Evolutionary conservation across 2,888 invertebrate genomes (phyloP).

Genomic region (Lobophora halterata): DNA sequence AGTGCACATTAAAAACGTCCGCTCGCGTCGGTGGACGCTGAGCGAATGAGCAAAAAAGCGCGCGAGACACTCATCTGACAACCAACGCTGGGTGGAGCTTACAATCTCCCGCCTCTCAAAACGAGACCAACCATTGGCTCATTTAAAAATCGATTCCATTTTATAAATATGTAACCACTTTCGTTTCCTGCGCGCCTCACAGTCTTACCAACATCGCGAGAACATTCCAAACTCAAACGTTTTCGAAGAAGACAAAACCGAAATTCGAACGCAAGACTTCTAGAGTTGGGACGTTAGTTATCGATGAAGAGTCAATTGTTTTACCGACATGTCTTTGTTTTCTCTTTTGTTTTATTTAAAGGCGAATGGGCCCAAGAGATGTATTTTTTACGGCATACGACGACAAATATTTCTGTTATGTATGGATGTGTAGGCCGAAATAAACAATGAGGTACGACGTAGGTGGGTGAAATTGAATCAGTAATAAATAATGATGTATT

Average conservation of each 20-base stretch:
- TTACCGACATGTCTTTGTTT: slow-evolving; percentile 76
- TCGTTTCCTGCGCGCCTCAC: slow-evolving; percentile 43
- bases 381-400: slow-evolving; percentile 58
- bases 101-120: slow-evolving; percentile 62
- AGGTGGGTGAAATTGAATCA: slow-evolving; percentile 73
- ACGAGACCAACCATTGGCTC: slow-evolving; percentile 68
- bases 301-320: slow-evolving; percentile 67
- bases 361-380: slow-evolving; percentile 61
- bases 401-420: slow-evolving; percentile 45
- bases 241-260: too few relatives aligned
- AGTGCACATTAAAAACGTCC: slow-evolving; percentile 33
- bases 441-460: slow-evolving; percentile 60
- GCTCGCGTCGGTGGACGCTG: slow-evolving; percentile 54
- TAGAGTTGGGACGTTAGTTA: slow-evolving; percentile 48
- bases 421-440: slow-evolving; percentile 44
- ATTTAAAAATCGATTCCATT: slow-evolving; percentile 80
- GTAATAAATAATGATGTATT: slow-evolving; percentile 76
- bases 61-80: slow-evolving; percentile 70
- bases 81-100: slow-evolving; percentile 63
- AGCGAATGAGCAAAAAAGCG: slow-evolving; percentile 71
- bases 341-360: slow-evolving; percentile 79
- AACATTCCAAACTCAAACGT: slow-evolving; percentile 29
- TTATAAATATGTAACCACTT: slow-evolving; percentile 80
- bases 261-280: slow-evolving; percentile 37
- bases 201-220: slow-evolving; percentile 30